These are phyloP conservation scores for Drosophila kanekoi DNA, from an alignment of 2,888 invertebrate genomes.

Conservation along the genomic window DNA sequence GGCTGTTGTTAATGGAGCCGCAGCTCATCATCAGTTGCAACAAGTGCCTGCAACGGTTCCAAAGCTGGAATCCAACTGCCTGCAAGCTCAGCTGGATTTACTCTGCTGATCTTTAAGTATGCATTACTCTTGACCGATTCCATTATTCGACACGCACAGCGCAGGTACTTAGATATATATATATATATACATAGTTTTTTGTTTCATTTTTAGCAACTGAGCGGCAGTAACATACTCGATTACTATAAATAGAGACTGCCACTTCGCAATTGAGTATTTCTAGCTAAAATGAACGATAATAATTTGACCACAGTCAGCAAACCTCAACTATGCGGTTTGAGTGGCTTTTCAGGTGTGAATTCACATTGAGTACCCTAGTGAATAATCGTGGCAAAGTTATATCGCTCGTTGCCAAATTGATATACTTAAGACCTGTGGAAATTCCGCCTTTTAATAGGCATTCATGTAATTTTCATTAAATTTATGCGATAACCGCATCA, in stretches of 20 bases:
- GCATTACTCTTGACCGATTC: too few species aligned
- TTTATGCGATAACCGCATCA: constrained; percentile 39
- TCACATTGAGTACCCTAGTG: not conserved
- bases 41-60: not conserved
- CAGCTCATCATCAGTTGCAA: constrained; percentile 17
- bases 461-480: constrained; percentile 20
- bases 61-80: not conserved
- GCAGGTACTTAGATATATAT: too few species aligned
- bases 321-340: not conserved
- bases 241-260: not conserved
- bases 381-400: not conserved
- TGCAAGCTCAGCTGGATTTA: not conserved
- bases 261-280: not conserved
- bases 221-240: not conserved
- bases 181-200: too few species aligned
- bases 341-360: not conserved
- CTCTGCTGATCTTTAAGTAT: too few species aligned
- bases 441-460: not conserved
- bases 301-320: not conserved
- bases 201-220: too few species aligned
- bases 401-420: not conserved
- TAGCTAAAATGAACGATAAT: not conserved
- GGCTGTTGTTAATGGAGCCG: constrained; percentile 29
- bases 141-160: too few species aligned
- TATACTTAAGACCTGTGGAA: not conserved